Conservation (phyloP, 2,797 vertebrate species). For the Sarcophilus harrisii region DNA sequence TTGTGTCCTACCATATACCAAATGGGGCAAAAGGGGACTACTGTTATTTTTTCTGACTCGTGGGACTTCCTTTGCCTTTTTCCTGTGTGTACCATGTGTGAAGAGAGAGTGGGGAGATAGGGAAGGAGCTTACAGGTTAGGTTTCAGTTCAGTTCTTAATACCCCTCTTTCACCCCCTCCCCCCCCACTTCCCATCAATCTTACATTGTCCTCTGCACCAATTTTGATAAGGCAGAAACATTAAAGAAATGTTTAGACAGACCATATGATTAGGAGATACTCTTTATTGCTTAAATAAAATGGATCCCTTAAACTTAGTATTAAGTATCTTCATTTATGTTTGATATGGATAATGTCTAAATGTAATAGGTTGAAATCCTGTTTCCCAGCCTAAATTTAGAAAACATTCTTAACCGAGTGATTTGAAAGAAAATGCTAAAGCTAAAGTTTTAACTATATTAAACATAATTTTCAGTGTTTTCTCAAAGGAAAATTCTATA, state of each 20-base stretch:
- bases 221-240: neutral
- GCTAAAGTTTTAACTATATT: slow-evolving; percentile 49
- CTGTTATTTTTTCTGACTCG: slow-evolving; percentile 33
- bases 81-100: slow-evolving; percentile 18
- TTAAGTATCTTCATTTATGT: slow-evolving; percentile 52
- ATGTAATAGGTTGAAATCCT: slow-evolving; percentile 37
- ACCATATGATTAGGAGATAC: slow-evolving; percentile 38
- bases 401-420: slow-evolving; percentile 60
- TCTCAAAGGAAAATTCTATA: slow-evolving; percentile 58
- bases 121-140: slow-evolving; percentile 31
- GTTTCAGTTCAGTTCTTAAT: slow-evolving; percentile 18
- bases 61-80: slow-evolving; percentile 25
- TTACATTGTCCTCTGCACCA: neutral
- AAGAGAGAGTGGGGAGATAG: slow-evolving; percentile 36
- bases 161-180: no score
- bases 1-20: slow-evolving; percentile 9
- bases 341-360: slow-evolving; percentile 57
- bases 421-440: slow-evolving; percentile 54
- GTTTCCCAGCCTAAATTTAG: slow-evolving; percentile 47
- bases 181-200: neutral
- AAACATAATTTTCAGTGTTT: slow-evolving; percentile 37
- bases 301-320: neutral
- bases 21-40: neutral
- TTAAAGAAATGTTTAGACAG: slow-evolving; percentile 26
- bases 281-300: slow-evolving; percentile 19